Evolutionary conservation across 1,140 invertebrate species (phyloP).

Genomic region (Ladona fulva): DNA sequence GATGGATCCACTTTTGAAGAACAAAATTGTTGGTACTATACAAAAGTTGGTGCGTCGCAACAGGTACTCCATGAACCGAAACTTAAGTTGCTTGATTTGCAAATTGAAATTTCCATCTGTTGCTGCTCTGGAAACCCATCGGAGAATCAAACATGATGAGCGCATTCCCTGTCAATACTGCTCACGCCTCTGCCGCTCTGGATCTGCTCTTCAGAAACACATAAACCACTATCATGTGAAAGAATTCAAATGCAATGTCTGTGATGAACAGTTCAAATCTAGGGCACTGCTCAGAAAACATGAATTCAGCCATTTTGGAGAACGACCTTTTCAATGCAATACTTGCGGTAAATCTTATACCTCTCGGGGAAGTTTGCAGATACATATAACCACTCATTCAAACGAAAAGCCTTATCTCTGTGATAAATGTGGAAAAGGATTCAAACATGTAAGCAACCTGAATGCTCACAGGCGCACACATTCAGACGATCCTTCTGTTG

Average conservation of each 20-base stretch:
- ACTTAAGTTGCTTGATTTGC: neutral
- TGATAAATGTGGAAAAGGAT: slow-evolving; percentile 42
- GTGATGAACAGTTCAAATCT: neutral
- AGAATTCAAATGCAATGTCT: neutral
- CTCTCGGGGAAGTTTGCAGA: slow-evolving; percentile 40
- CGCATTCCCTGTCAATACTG: neutral
- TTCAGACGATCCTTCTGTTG: slow-evolving; percentile 11
- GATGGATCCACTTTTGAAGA: slow-evolving; percentile 2
- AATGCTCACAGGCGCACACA: slow-evolving; percentile 36
- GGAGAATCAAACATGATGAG: neutral
- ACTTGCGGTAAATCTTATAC: slow-evolving; percentile 48
- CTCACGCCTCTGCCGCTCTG: neutral
- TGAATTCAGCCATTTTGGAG: neutral
- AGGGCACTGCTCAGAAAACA: neutral
- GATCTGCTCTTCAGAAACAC: neutral
- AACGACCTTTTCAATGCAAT: slow-evolving; percentile 33
- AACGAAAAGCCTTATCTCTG: slow-evolving; percentile 35
- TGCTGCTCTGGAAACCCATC: neutral
- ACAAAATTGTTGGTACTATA: slow-evolving; percentile 9
- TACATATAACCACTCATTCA: slow-evolving; percentile 30
- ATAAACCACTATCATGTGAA: neutral
- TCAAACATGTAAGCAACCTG: slow-evolving; percentile 40
- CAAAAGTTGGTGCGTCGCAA: neutral
- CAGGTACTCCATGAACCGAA: neutral
- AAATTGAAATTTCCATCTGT: neutral